Conservation (phyloP, 1,140 invertebrate genomes). For the Brachionus rotundiformis region DNA sequence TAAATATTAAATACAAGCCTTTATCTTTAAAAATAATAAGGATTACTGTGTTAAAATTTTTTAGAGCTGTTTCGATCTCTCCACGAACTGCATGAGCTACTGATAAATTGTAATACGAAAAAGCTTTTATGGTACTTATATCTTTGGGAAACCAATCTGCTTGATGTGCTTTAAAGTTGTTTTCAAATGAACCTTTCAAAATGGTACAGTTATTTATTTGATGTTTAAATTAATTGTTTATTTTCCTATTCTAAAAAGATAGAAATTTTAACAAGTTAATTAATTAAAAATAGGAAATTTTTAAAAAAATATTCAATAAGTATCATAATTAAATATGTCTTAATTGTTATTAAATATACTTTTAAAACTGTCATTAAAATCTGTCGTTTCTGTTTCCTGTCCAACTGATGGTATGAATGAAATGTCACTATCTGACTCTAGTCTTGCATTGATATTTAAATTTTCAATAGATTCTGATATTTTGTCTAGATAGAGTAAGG, state of each 20-base stretch:
- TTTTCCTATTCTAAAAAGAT: not conserved
- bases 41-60: constrained; percentile 72
- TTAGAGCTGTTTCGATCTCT: constrained; percentile 74
- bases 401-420: constrained; percentile 62
- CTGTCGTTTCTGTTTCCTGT: constrained; percentile 53
- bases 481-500: constrained; percentile 79
- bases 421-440: constrained; percentile 72
- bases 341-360: not conserved
- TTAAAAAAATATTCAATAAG: too few species aligned
- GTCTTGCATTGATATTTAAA: constrained; percentile 68
- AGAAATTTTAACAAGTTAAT: too few species aligned
- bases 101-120: constrained; percentile 78
- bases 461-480: constrained; percentile 80
- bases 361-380: constrained; percentile 22
- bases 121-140: constrained; percentile 69
- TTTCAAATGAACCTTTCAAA: not conserved
- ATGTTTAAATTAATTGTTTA: too few species aligned
- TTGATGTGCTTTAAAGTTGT: constrained; percentile 59
- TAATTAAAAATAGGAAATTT: too few species aligned
- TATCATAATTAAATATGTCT: too few species aligned
- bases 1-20: constrained; percentile 13
- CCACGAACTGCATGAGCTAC: constrained; percentile 75
- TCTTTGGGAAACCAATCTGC: constrained; percentile 72
- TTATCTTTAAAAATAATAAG: not conserved
- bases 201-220: too few species aligned